phyloP scores from a whole-genome alignment of 2,113 vertebrate species.

The Centropus unirufus region DNA sequence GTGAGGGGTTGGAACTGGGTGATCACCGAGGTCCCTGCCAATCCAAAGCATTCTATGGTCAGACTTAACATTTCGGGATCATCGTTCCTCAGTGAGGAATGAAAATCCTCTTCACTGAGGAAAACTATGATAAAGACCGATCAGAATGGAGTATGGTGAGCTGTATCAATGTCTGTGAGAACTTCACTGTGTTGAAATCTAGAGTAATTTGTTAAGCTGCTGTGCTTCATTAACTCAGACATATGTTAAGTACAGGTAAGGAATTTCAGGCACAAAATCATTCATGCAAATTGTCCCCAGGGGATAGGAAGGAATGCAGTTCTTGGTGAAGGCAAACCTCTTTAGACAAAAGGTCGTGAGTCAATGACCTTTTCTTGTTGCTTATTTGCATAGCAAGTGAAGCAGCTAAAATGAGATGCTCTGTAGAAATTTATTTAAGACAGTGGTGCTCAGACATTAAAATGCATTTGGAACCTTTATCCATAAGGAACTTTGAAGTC shows the following conservation, averaged over 20 bases:
- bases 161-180: neutral
- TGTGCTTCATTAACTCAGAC: neutral
- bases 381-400: neutral
- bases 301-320: neutral
- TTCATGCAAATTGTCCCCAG: neutral
- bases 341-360: neutral
- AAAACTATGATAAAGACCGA: neutral
- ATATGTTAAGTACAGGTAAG: neutral
- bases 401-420: neutral
- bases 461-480: neutral
- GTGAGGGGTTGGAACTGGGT: no score
- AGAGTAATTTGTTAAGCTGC: neutral
- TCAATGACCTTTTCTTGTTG: neutral
- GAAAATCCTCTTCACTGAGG: neutral
- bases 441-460: neutral
- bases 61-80: neutral
- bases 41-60: no score
- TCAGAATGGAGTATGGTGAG: neutral
- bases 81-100: neutral
- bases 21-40: no score
- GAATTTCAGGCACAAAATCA: neutral
- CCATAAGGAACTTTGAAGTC: neutral
- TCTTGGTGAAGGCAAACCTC: neutral
- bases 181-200: neutral
- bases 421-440: neutral